phyloP scores from a whole-genome alignment of 2,797 vertebrate species.

The Sebastes taczanowskii region DNA sequence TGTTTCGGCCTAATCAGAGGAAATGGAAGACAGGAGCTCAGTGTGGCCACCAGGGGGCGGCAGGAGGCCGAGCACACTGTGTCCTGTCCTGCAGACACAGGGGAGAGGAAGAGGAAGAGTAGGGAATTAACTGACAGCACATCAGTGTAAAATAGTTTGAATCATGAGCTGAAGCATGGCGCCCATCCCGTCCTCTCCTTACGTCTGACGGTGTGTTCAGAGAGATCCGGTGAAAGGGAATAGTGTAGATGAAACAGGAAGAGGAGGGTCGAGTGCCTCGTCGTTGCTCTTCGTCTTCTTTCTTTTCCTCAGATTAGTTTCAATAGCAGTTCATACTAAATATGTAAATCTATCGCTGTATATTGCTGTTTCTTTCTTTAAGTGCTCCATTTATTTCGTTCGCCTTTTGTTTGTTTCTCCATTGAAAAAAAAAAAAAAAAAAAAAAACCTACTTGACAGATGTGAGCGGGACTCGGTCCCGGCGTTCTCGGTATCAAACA shows the following conservation, averaged over 20 bases:
- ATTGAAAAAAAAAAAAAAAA: conserved; percentile 8
- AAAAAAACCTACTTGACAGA: conserved; percentile 60
- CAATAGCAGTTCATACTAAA: conserved; percentile 66
- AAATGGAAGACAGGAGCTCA: not conserved
- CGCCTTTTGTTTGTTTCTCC: conserved; percentile 40
- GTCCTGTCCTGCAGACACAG: not conserved
- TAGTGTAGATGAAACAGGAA: not conserved
- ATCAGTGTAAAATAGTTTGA: not conserved
- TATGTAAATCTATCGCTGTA: conserved; percentile 81
- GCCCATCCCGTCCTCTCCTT: not conserved
- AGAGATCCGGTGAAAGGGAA: conserved; percentile 47
- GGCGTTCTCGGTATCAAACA: conserved; percentile 63
- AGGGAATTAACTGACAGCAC: not conserved
- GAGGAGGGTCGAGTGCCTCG: conserved; percentile 30
- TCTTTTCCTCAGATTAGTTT: conserved; percentile 59
- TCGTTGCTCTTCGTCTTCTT: conserved; percentile 30
- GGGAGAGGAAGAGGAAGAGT: not conserved
- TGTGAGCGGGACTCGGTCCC: conserved; percentile 47
- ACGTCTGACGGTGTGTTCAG: too few relatives aligned
- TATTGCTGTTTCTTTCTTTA: conserved; percentile 65
- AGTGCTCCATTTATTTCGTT: conserved; percentile 52
- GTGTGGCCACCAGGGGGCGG: conserved; percentile 46
- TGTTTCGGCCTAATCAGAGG: conserved; percentile 6
- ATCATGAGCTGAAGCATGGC: conserved; percentile 24
- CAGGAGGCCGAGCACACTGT: conserved; percentile 23